These are phyloP conservation scores for Sciurus niger DNA, from an alignment of 2,113 vertebrate species.

Conservation along the genomic window DNA sequence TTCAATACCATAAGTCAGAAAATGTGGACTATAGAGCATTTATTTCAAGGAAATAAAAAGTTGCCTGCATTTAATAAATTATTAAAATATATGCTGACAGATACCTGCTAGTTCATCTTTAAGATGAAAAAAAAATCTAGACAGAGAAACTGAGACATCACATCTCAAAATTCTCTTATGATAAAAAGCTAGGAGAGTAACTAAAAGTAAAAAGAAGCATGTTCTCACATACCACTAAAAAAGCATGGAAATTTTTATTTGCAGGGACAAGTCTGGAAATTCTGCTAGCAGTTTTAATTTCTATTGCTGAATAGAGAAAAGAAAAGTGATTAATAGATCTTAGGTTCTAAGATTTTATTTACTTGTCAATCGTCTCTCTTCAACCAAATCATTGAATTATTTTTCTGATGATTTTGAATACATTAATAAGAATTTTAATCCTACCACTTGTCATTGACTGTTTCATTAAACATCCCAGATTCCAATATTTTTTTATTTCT, in stretches of 20 bases:
- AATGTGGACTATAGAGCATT: neutral
- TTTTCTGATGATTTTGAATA: neutral
- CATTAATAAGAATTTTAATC: neutral
- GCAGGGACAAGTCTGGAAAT: neutral
- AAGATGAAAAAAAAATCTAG: neutral
- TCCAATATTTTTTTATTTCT: neutral
- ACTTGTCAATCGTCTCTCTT: neutral
- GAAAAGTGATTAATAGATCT: slow-evolving; percentile 29
- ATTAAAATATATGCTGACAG: neutral
- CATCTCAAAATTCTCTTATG: neutral
- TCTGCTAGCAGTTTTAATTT: neutral
- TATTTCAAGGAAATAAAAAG: neutral
- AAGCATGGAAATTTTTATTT: neutral
- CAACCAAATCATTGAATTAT: neutral
- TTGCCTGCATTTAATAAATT: neutral
- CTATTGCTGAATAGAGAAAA: neutral
- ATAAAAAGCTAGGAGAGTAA: neutral
- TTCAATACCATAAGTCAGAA: neutral
- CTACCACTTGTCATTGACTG: neutral
- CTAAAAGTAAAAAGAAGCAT: neutral
- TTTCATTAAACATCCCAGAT: neutral
- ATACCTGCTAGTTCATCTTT: neutral
- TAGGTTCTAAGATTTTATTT: neutral
- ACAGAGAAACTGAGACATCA: neutral
- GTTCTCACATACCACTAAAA: neutral